Percentiles rank a stretch among this genome's conserved stretches.
phyloP scores from a whole-genome alignment of 2,888 invertebrate genomes.

The Meiosimyza decipiens region DNA sequence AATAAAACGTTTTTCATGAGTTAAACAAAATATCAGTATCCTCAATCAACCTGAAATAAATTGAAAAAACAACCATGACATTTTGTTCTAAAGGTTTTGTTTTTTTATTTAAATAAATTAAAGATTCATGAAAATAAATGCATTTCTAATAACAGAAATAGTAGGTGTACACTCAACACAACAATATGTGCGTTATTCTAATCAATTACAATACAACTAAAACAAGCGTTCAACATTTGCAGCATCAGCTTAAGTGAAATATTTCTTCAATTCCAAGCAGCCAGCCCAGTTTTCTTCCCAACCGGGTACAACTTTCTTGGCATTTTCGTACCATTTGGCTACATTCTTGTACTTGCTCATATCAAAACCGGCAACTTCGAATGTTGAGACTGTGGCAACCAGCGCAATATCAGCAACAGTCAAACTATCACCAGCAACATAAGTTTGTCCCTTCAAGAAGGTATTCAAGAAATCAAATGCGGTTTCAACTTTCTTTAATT shows the following conservation, averaged over 20 bases:
- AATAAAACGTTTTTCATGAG: no score
- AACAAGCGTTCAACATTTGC: no score
- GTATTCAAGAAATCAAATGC: slow-evolving; percentile 76
- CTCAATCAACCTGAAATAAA: no score
- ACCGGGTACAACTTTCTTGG: slow-evolving; percentile 71
- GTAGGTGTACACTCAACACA: no score
- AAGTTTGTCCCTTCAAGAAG: slow-evolving; percentile 77
- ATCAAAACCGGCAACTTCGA: slow-evolving; percentile 74
- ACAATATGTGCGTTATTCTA: no score
- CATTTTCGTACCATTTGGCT: slow-evolving; percentile 71
- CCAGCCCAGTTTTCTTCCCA: slow-evolving; percentile 71
- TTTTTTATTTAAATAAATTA: background rate
- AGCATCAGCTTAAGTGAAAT: background rate
- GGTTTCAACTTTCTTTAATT: slow-evolving; percentile 74
- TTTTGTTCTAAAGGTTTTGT: no score
- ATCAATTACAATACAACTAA: no score
- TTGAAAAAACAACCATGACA: no score
- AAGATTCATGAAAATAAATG: background rate
- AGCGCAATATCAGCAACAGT: slow-evolving; percentile 84
- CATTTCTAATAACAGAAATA: background rate
- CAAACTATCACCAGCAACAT: slow-evolving; percentile 76
- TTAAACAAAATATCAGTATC: no score
- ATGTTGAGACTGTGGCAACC: slow-evolving; percentile 75
- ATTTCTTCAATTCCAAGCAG: slow-evolving; percentile 67
- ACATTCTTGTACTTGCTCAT: slow-evolving; percentile 76